Percentiles rank a stretch among this genome's conserved stretches.
phyloP scores from a whole-genome alignment of 2,888 invertebrate genomes.

The Trichogramma dendrolimi region DNA sequence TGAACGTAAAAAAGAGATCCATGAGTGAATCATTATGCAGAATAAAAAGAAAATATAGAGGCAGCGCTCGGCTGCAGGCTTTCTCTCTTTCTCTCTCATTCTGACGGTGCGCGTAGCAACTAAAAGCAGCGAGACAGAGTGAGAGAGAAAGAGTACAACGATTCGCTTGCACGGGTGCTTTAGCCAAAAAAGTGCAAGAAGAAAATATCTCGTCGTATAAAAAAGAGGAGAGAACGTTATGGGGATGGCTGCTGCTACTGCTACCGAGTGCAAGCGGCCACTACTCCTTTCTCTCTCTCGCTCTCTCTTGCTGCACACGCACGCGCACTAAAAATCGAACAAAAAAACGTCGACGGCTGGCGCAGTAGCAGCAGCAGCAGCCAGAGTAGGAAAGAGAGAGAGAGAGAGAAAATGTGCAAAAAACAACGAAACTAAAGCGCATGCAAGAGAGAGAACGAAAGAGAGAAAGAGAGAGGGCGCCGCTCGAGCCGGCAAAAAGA shows the following conservation, averaged over 20 bases:
- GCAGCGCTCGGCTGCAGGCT: no score
- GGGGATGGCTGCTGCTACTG: neutral
- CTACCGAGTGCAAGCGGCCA: no score
- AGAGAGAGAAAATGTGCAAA: slow-evolving; percentile 17
- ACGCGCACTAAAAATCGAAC: slow-evolving; percentile 24
- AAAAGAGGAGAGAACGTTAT: slow-evolving; percentile 13
- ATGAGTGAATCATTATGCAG: slow-evolving; percentile 26
- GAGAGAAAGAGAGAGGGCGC: slow-evolving; percentile 16
- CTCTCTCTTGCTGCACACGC: slow-evolving; percentile 26
- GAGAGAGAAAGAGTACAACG: slow-evolving; percentile 18
- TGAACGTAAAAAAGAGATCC: slow-evolving; percentile 4
- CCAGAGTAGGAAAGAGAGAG: neutral
- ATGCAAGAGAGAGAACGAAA: slow-evolving; percentile 1
- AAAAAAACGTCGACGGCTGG: neutral
- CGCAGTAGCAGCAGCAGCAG: no score
- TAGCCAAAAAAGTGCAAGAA: slow-evolving; percentile 23
- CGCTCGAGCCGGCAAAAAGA: slow-evolving; percentile 25
- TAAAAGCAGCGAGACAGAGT: neutral
- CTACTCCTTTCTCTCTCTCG: no score
- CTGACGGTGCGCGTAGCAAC: neutral
- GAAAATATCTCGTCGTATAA: slow-evolving; percentile 25
- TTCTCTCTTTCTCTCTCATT: no score
- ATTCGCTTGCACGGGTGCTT: slow-evolving; percentile 15
- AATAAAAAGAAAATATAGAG: slow-evolving; percentile 21
- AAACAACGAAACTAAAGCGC: slow-evolving; percentile 6